phyloP scores from a whole-genome alignment of 2,888 invertebrate species.

The Mayetiola destructor region DNA sequence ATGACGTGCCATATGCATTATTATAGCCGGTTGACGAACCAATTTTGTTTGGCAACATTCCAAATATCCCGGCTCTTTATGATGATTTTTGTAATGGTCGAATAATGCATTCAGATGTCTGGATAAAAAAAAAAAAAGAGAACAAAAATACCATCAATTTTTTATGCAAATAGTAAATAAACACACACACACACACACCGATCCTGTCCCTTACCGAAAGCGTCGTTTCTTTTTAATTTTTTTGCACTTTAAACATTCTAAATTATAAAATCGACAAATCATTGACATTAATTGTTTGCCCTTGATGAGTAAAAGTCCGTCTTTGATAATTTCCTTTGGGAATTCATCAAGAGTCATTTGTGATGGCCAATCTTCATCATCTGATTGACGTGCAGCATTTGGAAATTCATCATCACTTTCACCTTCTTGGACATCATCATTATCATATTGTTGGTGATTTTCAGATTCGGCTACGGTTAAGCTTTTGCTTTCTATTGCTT shows the following conservation, averaged over 20 bases:
- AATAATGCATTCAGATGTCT: slow-evolving; percentile 15
- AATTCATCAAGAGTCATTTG: slow-evolving; percentile 14
- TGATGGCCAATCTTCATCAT: slow-evolving; percentile 18
- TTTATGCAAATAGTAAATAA: not conserved
- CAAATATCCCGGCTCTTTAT: slow-evolving; percentile 16
- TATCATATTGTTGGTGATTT: not conserved
- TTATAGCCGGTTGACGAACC: slow-evolving; percentile 16
- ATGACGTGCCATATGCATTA: slow-evolving; percentile 18
- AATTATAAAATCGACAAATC: slow-evolving; percentile 17
- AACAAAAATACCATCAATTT: not conserved
- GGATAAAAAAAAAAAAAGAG: not conserved
- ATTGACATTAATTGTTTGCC: slow-evolving; percentile 16
- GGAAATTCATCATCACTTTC: slow-evolving; percentile 17
- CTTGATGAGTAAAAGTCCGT: slow-evolving; percentile 17
- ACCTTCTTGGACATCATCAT: slow-evolving; percentile 8
- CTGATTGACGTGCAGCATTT: slow-evolving; percentile 17
- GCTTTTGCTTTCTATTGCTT: not conserved
- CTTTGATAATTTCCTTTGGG: slow-evolving; percentile 16
- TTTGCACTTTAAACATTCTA: slow-evolving; percentile 18
- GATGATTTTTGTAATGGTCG: slow-evolving; percentile 13
- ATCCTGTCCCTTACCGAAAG: slow-evolving; percentile 12
- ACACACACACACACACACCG: not conserved
- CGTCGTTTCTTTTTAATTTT: slow-evolving; percentile 13
- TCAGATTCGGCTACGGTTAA: not conserved
- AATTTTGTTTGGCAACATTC: slow-evolving; percentile 17